Conservation (phyloP, 2,888 invertebrate species). For the Euclidia mi region DNA sequence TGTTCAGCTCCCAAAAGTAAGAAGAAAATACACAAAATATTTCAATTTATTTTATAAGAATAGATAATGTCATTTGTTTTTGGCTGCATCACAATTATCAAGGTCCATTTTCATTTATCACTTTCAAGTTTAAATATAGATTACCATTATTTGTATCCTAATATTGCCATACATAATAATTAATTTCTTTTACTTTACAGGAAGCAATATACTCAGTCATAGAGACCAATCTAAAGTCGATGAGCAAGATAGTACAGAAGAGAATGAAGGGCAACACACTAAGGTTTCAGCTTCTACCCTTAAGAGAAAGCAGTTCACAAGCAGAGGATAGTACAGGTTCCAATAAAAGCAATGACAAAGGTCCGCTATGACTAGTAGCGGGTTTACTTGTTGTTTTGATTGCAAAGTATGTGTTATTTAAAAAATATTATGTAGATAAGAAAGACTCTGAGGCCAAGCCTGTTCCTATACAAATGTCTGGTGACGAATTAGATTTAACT, state of each 20-base stretch:
- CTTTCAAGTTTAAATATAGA: no score
- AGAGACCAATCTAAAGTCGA: conserved; percentile 85
- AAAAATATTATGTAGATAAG: conserved; percentile 66
- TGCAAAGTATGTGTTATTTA: conserved; percentile 73
- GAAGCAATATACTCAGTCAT: conserved; percentile 90
- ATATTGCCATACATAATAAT: no score
- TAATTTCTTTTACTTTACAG: conserved; percentile 82
- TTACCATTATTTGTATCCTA: no score
- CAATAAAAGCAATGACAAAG: conserved; percentile 63
- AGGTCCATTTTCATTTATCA: no score
- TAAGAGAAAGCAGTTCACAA: conserved; percentile 62
- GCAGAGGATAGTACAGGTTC: conserved; percentile 49
- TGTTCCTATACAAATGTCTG: conserved; percentile 26
- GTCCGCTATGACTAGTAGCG: conserved; percentile 83
- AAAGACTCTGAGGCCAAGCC: conserved; percentile 15
- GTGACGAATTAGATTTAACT: conserved; percentile 16
- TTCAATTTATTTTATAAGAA: no score
- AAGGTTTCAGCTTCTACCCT: conserved; percentile 91
- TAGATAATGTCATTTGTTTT: no score
- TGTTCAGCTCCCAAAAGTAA: no score
- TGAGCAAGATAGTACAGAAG: conserved; percentile 91
- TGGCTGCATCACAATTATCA: no score
- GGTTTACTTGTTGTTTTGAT: conserved; percentile 66
- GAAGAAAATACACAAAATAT: no score
- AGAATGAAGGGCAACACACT: conserved; percentile 90